A percentile compares a stretch with the other conserved stretches of the same genome.
Conservation (phyloP, 2,113 vertebrate genomes). For the Cheirogaleus medius region DNA sequence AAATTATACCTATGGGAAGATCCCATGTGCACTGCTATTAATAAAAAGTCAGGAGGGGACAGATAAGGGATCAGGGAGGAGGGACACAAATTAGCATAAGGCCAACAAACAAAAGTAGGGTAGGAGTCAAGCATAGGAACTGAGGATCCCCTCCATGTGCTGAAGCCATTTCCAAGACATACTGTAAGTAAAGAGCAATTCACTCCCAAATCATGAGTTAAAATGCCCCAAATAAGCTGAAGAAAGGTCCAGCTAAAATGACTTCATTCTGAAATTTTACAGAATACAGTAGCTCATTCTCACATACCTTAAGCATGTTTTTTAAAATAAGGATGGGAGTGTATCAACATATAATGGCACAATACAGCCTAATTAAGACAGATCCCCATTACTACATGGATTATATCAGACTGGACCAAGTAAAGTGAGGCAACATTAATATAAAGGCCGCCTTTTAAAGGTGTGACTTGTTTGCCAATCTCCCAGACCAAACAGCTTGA, state of each 20-base stretch:
- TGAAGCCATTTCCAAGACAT: neutral
- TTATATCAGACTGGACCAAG: neutral
- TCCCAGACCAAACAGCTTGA: neutral
- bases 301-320: neutral
- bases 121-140: neutral
- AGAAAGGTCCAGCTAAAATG: no score
- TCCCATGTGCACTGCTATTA: neutral
- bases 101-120: neutral
- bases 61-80: neutral
- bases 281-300: no score
- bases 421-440: neutral
- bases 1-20: neutral
- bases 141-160: fast-evolving
- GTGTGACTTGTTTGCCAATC: neutral
- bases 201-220: neutral
- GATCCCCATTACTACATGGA: neutral
- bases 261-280: no score
- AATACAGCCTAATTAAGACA: neutral
- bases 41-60: neutral
- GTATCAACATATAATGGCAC: neutral
- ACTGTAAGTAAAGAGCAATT: neutral
- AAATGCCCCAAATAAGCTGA: neutral
- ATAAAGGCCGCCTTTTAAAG: neutral
- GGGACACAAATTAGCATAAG: neutral
- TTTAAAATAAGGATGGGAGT: neutral